A percentile compares a stretch with the other conserved stretches of the same genome.
These are phyloP conservation scores for Neotoma lepida DNA, from an alignment of 2,113 vertebrate genomes.

Conservation along the genomic window DNA sequence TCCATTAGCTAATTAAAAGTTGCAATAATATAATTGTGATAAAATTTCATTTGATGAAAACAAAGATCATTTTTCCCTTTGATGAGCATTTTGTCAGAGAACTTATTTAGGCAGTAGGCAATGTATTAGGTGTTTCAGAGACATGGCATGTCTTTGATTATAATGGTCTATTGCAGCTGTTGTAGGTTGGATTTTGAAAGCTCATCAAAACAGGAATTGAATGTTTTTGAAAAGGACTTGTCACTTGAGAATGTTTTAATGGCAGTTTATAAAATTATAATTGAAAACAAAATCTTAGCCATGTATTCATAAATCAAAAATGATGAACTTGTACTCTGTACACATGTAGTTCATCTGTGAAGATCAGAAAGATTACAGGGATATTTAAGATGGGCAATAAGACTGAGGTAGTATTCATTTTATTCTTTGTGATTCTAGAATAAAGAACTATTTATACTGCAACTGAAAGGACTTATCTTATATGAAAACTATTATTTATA, in stretches of 20 bases:
- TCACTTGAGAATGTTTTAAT: neutral
- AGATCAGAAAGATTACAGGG: neutral
- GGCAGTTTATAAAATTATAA: neutral
- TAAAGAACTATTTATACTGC: neutral
- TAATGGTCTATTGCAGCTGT: neutral
- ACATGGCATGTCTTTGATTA: neutral
- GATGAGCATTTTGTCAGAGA: neutral
- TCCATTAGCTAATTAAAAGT: slow-evolving; percentile 64
- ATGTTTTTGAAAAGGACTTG: neutral
- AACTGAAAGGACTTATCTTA: neutral
- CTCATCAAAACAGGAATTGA: neutral
- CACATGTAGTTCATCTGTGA: neutral
- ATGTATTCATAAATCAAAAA: slow-evolving; percentile 24
- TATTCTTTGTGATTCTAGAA: neutral
- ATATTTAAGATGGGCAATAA: neutral
- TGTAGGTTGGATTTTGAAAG: neutral
- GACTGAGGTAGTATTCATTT: neutral
- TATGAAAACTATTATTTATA: neutral
- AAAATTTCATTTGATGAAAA: neutral
- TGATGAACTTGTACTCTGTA: neutral
- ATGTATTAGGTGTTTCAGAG: neutral
- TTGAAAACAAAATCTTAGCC: neutral
- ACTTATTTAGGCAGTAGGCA: neutral
- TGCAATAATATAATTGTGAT: slow-evolving; percentile 3
- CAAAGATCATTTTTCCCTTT: slow-evolving; percentile 12